These are phyloP conservation scores for Lophius piscatorius DNA, from an alignment of 2,113 vertebrate species.

Conservation along the genomic window DNA sequence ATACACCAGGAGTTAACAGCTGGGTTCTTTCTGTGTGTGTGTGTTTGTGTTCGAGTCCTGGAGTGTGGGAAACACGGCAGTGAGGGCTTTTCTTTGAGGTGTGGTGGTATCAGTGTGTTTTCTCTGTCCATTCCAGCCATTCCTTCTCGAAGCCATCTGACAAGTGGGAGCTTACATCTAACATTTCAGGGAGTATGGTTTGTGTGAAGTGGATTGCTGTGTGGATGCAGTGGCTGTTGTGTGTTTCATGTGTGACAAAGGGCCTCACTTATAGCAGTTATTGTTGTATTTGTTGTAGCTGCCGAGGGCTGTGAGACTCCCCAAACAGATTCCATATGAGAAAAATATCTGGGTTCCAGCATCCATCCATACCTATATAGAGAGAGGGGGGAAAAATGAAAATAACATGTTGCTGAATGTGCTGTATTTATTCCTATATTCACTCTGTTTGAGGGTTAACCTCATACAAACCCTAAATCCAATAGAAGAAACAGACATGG, in stretches of 20 bases:
- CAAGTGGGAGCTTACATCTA: constrained; percentile 23
- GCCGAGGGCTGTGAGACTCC: constrained; percentile 91
- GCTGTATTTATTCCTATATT: neutral
- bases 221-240: neutral
- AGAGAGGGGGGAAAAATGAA: constrained; percentile 3
- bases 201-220: constrained; percentile 15
- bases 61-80: constrained; percentile 64
- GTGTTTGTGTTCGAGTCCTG: constrained; percentile 6
- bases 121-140: constrained; percentile 73
- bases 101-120: constrained; percentile 63
- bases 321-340: constrained; percentile 92
- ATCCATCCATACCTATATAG: constrained; percentile 92
- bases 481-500: neutral
- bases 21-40: constrained; percentile 15
- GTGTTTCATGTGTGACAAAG: constrained; percentile 8
- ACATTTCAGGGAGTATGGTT: constrained; percentile 14
- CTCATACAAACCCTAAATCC: neutral
- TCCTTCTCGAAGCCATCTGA: constrained; percentile 57
- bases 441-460: neutral
- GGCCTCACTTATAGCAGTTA: constrained; percentile 91
- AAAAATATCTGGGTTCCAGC: constrained; percentile 95
- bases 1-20: neutral
- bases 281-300: constrained; percentile 98
- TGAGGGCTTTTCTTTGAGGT: constrained; percentile 63
- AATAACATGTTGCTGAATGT: neutral